phyloP scores from a whole-genome alignment of 2,113 vertebrate species.

The Mirounga angustirostris region DNA sequence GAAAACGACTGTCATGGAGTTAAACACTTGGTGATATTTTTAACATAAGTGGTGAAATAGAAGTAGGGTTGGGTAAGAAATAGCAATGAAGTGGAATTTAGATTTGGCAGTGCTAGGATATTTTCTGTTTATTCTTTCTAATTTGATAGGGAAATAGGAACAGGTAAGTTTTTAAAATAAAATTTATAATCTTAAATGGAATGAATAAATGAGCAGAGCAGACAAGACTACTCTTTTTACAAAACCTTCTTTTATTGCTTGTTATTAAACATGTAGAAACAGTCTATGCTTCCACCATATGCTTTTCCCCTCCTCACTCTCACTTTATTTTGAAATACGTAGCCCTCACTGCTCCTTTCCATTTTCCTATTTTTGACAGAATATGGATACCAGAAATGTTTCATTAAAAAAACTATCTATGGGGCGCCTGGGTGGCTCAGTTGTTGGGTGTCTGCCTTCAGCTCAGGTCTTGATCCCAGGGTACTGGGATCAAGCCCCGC shows the following conservation, averaged over 20 bases:
- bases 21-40: not conserved
- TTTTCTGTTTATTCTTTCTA: not conserved
- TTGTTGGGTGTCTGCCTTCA: too few relatives aligned
- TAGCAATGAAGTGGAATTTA: not conserved
- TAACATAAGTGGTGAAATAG: not conserved
- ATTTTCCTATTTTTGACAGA: conserved; percentile 33
- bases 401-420: not conserved
- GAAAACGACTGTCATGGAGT: not conserved
- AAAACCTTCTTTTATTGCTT: not conserved
- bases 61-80: not conserved
- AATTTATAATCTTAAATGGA: not conserved
- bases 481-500: too few relatives aligned
- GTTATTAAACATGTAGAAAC: not conserved
- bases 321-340: not conserved
- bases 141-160: not conserved
- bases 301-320: not conserved
- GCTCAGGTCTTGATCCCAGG: too few relatives aligned
- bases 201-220: not conserved
- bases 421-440: too few relatives aligned
- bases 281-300: not conserved
- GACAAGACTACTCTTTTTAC: not conserved
- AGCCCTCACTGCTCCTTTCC: not conserved
- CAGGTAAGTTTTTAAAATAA: not conserved
- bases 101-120: not conserved
- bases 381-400: not conserved